Evolutionary conservation across 2,888 invertebrate genomes (phyloP).

Genomic region (Carterocephalus palaemon): DNA sequence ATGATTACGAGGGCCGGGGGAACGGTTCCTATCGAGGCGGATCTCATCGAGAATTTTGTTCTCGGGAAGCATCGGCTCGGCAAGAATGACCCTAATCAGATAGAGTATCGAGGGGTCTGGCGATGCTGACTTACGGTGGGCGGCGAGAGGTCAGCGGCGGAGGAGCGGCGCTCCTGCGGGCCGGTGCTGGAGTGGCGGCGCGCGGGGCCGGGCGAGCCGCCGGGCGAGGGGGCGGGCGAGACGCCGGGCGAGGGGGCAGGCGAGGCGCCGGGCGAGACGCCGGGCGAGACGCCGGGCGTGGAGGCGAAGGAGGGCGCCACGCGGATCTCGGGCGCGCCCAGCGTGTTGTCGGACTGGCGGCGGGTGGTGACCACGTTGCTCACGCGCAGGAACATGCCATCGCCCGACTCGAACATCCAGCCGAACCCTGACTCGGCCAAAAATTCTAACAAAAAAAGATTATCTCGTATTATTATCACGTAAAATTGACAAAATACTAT

Average conservation of each 20-base stretch:
- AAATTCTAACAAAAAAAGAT: slow-evolving; percentile 17
- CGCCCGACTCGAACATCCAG: slow-evolving; percentile 91
- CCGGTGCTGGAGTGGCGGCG: slow-evolving; percentile 95
- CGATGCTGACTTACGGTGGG: slow-evolving; percentile 91
- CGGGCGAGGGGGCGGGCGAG: no score
- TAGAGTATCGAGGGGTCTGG: no score
- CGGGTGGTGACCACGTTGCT: slow-evolving; percentile 90
- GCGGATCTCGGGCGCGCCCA: slow-evolving; percentile 93
- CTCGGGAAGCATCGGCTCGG: slow-evolving; percentile 16
- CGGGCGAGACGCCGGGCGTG: slow-evolving; percentile 85
- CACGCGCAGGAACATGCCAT: slow-evolving; percentile 91
- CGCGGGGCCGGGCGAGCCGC: no score
- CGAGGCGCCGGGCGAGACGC: slow-evolving; percentile 87
- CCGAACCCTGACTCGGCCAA: slow-evolving; percentile 76
- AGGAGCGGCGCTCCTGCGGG: slow-evolving; percentile 91
- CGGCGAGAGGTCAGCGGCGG: slow-evolving; percentile 90
- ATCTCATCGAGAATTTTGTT: no score
- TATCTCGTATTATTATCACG: neutral
- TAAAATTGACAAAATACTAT: slow-evolving; percentile 2
- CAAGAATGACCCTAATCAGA: slow-evolving; percentile 9
- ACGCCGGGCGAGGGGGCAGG: no score
- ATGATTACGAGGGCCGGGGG: slow-evolving; percentile 38
- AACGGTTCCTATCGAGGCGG: no score
- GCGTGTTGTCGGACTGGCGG: slow-evolving; percentile 93
- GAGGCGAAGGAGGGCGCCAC: slow-evolving; percentile 94